Evolutionary conservation across 2,113 vertebrate genomes (phyloP), one percentile per base, ranked within the genome.

Genomic region (Hucho hucho): DNA sequence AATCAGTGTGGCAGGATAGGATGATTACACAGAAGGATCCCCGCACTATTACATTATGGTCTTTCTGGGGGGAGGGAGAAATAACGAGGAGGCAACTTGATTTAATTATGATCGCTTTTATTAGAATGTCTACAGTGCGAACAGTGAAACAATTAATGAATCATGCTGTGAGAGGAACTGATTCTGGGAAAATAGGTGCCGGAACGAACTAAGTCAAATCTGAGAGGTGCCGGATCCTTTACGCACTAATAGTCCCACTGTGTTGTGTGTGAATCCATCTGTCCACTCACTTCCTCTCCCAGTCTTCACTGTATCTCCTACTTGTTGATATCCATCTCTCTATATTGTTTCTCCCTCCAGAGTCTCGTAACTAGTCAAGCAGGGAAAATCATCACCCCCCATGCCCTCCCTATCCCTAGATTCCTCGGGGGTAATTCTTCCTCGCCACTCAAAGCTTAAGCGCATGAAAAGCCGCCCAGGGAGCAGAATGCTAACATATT

Each of bases 301-400:
- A 53, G 49, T 53, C 16, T 5, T 53, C 49, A 61, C n/a, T 61
- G 18, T 22, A 22, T 61, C n/a, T 37, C n/a, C 47, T 9, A 78
- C 32, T 63, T 76, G 73, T 75, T 75, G 65, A 81, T 68, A 59
- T 61, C 49, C 67, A 59, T 61, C 49, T 25, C 59, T 72, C 64
- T 61, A n/a, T 79, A 74, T 53, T 53, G 72, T 74, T 67, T 47
- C 47, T 53, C 47, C 26, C 69, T 72, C 56, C 18, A 47, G 61
- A 70, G 70, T 69, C 65, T 75, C 46, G 37, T 49, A 46, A 29
- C 58, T 63, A 49, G 64, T 75, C 65, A 73, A 76, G 58, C 46
- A 75, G 73, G 69, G 63, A 24, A 46, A 75, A 69, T 28, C 43
- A 58, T 67, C 25, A 24, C 1, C 58, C 58, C 20, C 7, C 20